A percentile compares a stretch with the other conserved stretches of the same genome.
Evolutionary conservation across 2,113 vertebrate species (phyloP).

Genomic region (Rhinolophus ferrumequinum): DNA sequence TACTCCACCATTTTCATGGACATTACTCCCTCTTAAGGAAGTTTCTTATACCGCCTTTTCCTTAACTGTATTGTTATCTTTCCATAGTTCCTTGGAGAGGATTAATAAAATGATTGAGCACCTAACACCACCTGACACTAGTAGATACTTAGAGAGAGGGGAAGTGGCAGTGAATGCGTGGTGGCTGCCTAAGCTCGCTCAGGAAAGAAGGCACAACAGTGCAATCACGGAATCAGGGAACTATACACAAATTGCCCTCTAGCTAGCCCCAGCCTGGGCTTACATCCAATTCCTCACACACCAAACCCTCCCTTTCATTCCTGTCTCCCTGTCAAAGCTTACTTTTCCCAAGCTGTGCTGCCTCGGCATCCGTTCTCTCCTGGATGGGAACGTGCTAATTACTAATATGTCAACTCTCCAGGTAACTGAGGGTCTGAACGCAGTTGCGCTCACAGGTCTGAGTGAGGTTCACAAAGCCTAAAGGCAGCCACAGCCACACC

Average conservation of each 20-base stretch:
- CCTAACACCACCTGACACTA: background rate
- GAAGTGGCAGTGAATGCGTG: background rate
- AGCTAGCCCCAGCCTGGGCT: background rate
- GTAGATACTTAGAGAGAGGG: background rate
- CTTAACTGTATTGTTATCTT: background rate
- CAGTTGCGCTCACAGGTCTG: background rate
- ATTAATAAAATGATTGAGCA: background rate
- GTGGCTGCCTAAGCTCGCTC: background rate
- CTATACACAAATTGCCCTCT: too few species aligned
- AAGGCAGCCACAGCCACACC: background rate
- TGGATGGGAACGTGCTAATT: rapidly evolving
- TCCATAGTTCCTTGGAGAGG: background rate
- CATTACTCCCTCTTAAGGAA: background rate
- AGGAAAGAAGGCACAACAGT: background rate
- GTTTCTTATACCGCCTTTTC: background rate
- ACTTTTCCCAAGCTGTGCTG: background rate
- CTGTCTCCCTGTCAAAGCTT: background rate
- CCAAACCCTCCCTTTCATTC: background rate
- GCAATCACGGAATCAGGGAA: background rate
- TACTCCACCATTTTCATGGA: background rate
- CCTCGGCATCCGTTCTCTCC: rapidly evolving
- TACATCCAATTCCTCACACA: background rate
- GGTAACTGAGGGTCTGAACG: background rate
- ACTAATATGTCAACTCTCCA: background rate
- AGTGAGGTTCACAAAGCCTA: background rate